Conservation (phyloP, 2,113 vertebrate genomes). For the Anolis sagrei region DNA sequence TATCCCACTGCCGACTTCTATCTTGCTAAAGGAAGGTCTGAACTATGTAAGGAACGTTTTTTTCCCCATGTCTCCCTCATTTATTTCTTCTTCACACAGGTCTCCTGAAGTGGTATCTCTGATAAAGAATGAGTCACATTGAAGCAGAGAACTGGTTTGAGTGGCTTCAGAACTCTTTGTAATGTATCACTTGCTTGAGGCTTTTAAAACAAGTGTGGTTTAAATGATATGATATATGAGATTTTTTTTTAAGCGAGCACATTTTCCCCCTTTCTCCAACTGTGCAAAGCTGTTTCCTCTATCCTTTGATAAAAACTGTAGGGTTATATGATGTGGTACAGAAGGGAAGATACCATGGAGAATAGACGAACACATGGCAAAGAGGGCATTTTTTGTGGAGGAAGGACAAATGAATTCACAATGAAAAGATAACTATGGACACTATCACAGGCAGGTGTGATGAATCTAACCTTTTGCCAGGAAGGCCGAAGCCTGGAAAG, state of each 20-base stretch:
- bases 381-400: neutral
- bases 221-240: neutral
- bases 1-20: neutral
- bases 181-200: neutral
- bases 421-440: too few species aligned
- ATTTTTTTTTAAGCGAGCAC: neutral
- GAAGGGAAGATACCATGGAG: neutral
- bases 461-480: too few species aligned
- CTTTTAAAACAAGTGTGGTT: neutral
- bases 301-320: neutral
- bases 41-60: neutral
- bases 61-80: conserved; percentile 3
- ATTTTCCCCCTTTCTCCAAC: neutral
- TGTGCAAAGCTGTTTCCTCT: neutral
- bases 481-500: too few species aligned
- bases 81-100: conserved; percentile 12
- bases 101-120: neutral
- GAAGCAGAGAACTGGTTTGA: neutral
- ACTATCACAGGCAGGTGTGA: too few species aligned
- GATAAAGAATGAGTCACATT: fast-evolving
- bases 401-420: neutral
- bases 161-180: neutral
- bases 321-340: neutral
- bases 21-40: neutral
- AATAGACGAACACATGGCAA: neutral